phyloP scores from a whole-genome alignment of 2,113 vertebrate genomes.

The Dicrurus megarhynchus region DNA sequence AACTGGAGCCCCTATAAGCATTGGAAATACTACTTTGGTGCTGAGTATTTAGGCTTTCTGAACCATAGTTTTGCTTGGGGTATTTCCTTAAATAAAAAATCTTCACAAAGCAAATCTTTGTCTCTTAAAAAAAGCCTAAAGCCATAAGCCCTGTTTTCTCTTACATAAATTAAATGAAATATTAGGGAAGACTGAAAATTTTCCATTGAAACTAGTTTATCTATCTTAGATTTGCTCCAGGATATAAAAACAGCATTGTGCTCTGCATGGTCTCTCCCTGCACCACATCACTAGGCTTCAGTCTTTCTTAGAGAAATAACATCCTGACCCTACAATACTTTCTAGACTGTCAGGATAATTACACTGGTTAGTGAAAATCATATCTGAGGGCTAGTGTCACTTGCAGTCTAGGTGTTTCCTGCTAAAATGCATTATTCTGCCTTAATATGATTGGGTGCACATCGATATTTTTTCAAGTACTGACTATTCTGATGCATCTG shows the following conservation, averaged over 20 bases:
- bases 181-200: background rate
- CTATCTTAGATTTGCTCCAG: background rate
- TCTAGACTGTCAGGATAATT: background rate
- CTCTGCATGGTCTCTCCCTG: background rate
- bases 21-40: background rate
- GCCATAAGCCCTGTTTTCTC: background rate
- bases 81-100: background rate
- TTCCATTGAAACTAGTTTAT: background rate
- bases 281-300: background rate
- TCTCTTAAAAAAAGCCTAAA: background rate
- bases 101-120: background rate
- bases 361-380: background rate
- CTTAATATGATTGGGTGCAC: fast-evolving
- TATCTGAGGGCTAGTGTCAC: background rate
- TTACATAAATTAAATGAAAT: background rate
- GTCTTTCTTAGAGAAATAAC: background rate
- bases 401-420: background rate
- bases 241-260: background rate
- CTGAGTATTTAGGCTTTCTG: background rate
- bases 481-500: background rate
- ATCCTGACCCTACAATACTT: background rate
- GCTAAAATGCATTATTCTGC: background rate
- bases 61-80: background rate
- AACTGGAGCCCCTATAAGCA: background rate
- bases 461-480: background rate